phyloP scores from a whole-genome alignment of 2,888 invertebrate genomes.

The Crocallis elinguaria region DNA sequence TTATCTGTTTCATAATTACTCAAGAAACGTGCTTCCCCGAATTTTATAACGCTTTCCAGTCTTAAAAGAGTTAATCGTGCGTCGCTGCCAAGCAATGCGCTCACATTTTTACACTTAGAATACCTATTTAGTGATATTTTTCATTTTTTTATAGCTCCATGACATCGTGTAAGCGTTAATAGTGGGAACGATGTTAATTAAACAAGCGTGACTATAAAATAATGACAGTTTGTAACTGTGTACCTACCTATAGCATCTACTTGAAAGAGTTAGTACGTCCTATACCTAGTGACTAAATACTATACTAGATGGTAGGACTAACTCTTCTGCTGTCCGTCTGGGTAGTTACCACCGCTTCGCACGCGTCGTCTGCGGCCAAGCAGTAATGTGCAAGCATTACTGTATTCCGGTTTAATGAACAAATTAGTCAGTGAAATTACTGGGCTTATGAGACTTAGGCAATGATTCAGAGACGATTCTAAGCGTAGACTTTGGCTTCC shows the following conservation, averaged over 20 bases:
- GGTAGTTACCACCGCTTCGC: too few species aligned
- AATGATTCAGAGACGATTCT: too few species aligned
- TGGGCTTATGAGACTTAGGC: too few species aligned
- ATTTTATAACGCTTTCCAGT: conserved; percentile 31
- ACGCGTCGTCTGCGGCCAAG: too few species aligned
- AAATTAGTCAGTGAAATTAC: too few species aligned
- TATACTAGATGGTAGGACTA: too few species aligned
- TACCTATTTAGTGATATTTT: conserved; percentile 41
- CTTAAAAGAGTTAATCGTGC: conserved; percentile 41
- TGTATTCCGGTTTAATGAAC: too few species aligned
- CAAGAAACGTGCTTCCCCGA: conserved; percentile 47
- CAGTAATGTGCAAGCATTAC: too few species aligned
- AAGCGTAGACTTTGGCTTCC: too few species aligned
- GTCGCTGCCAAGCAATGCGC: conserved; percentile 43
- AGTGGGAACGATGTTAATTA: conserved; percentile 44
- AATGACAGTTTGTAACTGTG: conserved; percentile 3
- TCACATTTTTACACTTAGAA: conserved; percentile 41
- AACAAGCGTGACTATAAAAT: conserved; percentile 40
- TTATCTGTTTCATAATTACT: conserved; percentile 38
- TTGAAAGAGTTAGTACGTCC: neutral
- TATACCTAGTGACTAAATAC: too few species aligned
- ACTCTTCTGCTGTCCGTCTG: too few species aligned
- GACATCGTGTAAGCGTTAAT: conserved; percentile 38
- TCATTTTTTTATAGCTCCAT: conserved; percentile 38
- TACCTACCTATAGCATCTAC: conserved; percentile 6